phyloP scores from a whole-genome alignment of 1,140 invertebrate genomes.

The Idris sp. region DNA sequence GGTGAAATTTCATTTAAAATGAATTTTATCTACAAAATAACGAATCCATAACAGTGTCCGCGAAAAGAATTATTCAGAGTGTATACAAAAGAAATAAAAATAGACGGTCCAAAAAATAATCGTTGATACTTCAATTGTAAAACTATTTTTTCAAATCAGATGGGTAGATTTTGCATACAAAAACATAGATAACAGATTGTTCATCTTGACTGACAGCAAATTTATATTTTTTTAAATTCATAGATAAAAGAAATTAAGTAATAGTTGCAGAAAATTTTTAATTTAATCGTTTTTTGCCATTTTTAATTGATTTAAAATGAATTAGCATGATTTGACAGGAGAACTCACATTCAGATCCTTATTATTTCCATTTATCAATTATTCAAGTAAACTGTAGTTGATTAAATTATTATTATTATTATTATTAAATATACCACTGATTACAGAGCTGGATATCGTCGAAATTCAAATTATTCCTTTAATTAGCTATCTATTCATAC shows the following conservation, averaged over 20 bases:
- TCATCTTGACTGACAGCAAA: too few species aligned
- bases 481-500: conserved; percentile 4
- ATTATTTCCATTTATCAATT: not conserved
- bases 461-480: conserved; percentile 23
- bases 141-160: conserved; percentile 2
- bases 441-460: not conserved
- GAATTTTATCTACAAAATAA: conserved; percentile 25
- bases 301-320: too few species aligned
- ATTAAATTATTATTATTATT: too few species aligned
- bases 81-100: conserved; percentile 34
- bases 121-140: too few species aligned
- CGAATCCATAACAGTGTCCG: conserved; percentile 22
- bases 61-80: conserved; percentile 23
- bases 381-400: not conserved
- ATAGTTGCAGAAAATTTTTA: too few species aligned
- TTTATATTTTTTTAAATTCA: too few species aligned
- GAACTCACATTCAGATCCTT: too few species aligned
- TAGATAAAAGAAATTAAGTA: too few species aligned
- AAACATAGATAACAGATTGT: too few species aligned
- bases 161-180: too few species aligned
- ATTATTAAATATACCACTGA: not conserved
- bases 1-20: conserved; percentile 19
- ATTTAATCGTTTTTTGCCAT: too few species aligned
- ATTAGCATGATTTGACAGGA: too few species aligned
- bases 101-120: conserved; percentile 3